phyloP scores from a whole-genome alignment of 2,888 invertebrate genomes.

The Drosophila kanekoi region DNA sequence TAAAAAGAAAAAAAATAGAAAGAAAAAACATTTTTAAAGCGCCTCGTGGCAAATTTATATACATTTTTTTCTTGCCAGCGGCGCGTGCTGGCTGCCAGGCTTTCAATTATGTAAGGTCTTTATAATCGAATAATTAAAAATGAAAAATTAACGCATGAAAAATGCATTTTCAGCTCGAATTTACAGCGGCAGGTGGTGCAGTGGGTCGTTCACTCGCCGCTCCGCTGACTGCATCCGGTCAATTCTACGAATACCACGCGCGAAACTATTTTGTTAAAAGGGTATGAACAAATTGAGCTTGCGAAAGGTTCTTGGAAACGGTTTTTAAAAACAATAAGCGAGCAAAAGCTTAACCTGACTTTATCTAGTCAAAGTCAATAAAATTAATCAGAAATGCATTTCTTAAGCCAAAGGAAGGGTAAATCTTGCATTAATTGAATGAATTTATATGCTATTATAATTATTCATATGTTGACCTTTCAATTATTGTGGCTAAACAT shows the following conservation, averaged over 20 bases:
- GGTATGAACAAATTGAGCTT: neutral
- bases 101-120: conserved; percentile 79
- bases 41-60: neutral
- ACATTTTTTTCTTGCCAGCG: conserved; percentile 20
- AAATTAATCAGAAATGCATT: too few species aligned
- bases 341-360: too few species aligned
- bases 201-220: conserved; percentile 17
- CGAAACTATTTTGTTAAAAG: neutral
- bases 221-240: conserved; percentile 29
- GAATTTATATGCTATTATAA: too few species aligned
- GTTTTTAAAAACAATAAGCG: too few species aligned
- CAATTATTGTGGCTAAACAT: too few species aligned
- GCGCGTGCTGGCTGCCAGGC: conserved; percentile 46
- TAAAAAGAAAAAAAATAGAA: too few species aligned
- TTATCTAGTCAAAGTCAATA: too few species aligned
- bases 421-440: too few species aligned
- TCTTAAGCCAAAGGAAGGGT: too few species aligned
- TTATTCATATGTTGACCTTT: too few species aligned
- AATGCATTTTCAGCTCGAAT: conserved; percentile 76
- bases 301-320: too few species aligned
- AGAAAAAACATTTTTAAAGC: conserved; percentile 31
- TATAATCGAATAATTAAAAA: conserved; percentile 80
- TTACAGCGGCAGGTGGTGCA: conserved; percentile 58
- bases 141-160: conserved; percentile 80
- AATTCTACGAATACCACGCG: conserved; percentile 14